phyloP scores from a whole-genome alignment of 2,797 vertebrate genomes.

The Malacoctenus gilli region DNA sequence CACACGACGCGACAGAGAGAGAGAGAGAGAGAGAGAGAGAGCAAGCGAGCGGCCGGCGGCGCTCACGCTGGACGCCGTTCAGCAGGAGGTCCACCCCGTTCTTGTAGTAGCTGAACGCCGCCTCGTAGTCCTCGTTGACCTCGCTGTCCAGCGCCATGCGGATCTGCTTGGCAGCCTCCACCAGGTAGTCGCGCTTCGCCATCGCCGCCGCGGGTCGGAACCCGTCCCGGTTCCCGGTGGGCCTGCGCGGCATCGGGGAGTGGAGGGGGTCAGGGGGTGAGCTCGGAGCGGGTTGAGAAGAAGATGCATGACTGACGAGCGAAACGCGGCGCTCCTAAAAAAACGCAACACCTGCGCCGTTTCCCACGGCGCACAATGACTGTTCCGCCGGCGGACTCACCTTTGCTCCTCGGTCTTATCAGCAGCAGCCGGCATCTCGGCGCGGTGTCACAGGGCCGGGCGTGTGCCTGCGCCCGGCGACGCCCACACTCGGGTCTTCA shows the following conservation, averaged over 20 bases:
- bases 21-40: no score
- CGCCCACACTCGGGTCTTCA: slow-evolving; percentile 30
- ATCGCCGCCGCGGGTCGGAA: slow-evolving; percentile 73
- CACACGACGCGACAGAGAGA: no score
- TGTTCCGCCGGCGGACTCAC: no score
- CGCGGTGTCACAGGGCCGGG: slow-evolving; percentile 29
- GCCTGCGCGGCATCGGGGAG: slow-evolving; percentile 59
- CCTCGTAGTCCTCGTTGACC: slow-evolving; percentile 96
- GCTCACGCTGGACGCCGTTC: slow-evolving; percentile 90
- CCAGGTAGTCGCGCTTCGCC: slow-evolving; percentile 92
- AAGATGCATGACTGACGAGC: no score
- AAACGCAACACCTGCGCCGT: no score
- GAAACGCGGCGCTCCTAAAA: no score
- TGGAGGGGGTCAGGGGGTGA: no score
- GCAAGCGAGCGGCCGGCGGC: no score
- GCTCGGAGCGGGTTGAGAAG: no score
- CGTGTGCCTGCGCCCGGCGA: slow-evolving; percentile 24
- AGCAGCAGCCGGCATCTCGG: slow-evolving; percentile 65
- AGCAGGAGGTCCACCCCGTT: slow-evolving; percentile 95
- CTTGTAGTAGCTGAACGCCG: slow-evolving; percentile 98
- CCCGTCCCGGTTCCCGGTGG: slow-evolving; percentile 66
- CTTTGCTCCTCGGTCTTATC: slow-evolving; percentile 62
- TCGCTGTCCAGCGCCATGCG: slow-evolving; percentile 95
- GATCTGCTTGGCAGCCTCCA: slow-evolving; percentile 96
- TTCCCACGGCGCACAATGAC: slow-evolving; percentile 70